Base-by-base conservation (phyloP, 1,140 invertebrate species). In the Manduca sexta region DNA sequence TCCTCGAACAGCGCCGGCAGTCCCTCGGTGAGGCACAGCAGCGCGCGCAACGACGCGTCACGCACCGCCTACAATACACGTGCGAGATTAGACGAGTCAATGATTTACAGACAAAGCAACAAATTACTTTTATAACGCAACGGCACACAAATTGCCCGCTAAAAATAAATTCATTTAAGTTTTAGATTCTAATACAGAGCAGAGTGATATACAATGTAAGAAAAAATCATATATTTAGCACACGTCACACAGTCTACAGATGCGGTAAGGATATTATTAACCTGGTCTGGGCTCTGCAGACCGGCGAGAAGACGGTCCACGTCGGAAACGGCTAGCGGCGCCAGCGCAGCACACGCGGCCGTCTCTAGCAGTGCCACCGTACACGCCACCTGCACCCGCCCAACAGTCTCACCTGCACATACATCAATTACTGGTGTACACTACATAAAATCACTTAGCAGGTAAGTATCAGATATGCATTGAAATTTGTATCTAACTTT, bases 351-450 rank as follows among this genome's bases (percentile, higher is more conserved):
- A 56, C 92, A 91, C 8, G 86, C 82, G 1, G 94, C 93, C 2
- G 96, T 91, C 60, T 95, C 93, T 38, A 96, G 69, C 14, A 97
- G 78, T 12, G 92, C 92, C 15, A 88, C 88, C n/a, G 90, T 90
- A 1, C 94, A 93, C 60, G 92, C 90, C 2, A 93, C 90, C 73
- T 96, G 94, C 11, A 94, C 85, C 45, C 92, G 88, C 2, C 91
- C 91, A 13, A 71, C 80, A 17, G 90, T 90, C n/a, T 72, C 90
- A 54, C 88, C 90, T 91, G 59, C 41, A 54, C 10, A 14, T 11
- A 47, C 16, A 46, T 45, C n/a, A n/a, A 26, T 26, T 26, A 26
- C 8, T 3, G 3, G 3, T 21, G 7, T 2, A 3, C 21, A 21
- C 3, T 2, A 3, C 21, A 21, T 21, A 21, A 21, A 21, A 3